Percentiles rank a stretch among this genome's conserved stretches.
These are phyloP conservation scores for Propithecus coquereli DNA, from an alignment of 2,113 vertebrate genomes.

Conservation along the genomic window DNA sequence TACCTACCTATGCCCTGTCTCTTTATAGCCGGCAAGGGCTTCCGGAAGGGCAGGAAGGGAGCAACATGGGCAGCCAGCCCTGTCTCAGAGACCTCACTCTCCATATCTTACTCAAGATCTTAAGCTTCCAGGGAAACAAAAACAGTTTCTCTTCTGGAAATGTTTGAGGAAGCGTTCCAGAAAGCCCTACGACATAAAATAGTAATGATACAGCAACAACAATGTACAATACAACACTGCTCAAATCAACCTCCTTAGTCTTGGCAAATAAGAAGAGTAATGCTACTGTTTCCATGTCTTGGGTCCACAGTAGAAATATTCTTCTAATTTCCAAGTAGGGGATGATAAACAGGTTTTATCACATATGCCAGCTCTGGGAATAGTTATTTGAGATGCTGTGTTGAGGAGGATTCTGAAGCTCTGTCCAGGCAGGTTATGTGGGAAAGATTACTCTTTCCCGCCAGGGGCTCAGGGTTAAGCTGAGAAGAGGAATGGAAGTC, in stretches of 20 bases:
- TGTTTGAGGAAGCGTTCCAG: neutral
- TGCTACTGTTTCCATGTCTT: neutral
- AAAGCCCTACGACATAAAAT: neutral
- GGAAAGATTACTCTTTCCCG: neutral
- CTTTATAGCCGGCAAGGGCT: neutral
- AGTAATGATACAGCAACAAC: neutral
- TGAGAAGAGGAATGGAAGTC: neutral
- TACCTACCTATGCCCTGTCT: neutral
- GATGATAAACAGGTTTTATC: neutral
- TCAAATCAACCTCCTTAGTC: neutral
- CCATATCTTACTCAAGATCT: neutral
- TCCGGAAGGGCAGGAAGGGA: neutral
- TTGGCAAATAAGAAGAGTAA: neutral
- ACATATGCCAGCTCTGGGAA: neutral
- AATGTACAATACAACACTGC: neutral
- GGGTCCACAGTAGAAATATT: neutral
- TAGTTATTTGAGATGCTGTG: neutral
- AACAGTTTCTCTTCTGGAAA: neutral
- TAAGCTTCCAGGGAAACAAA: neutral
- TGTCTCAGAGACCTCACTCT: neutral
- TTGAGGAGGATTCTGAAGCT: constrained; percentile 3
- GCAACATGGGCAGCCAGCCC: neutral
- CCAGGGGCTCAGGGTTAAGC: neutral
- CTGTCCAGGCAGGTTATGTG: neutral
- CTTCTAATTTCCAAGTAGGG: neutral